Conservation (phyloP, 2,113 vertebrate genomes). For the Numenius arquata region DNA sequence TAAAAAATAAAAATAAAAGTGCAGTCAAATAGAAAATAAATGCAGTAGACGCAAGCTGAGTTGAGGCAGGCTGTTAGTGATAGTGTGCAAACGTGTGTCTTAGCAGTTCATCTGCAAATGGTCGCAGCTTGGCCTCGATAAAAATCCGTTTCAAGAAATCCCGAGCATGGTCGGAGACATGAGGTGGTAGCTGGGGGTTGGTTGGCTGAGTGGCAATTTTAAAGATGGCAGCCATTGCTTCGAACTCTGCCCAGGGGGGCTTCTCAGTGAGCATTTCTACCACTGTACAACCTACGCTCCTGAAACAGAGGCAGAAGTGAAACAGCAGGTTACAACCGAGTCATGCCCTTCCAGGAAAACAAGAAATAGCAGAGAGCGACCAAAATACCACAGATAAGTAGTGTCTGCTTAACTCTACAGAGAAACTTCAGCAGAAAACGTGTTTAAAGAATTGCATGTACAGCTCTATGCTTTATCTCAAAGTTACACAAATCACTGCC, state of each 20-base stretch:
- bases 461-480: neutral
- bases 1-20: constrained; percentile 78
- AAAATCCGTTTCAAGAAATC: constrained; percentile 98
- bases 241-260: constrained; percentile 96
- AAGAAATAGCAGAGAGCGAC: neutral
- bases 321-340: constrained; percentile 25
- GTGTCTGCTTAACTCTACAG: neutral
- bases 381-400: neutral
- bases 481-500: neutral
- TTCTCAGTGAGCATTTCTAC: constrained; percentile 99
- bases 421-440: neutral
- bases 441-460: rapidly evolving
- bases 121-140: constrained; percentile 93
- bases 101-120: constrained; percentile 92
- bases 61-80: constrained; percentile 77
- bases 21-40: constrained; percentile 81
- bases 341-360: neutral
- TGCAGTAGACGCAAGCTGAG: constrained; percentile 61
- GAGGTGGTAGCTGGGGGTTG: constrained; percentile 90
- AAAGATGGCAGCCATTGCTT: constrained; percentile 99
- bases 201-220: constrained; percentile 99
- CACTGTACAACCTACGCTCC: constrained; percentile 97
- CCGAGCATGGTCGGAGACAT: constrained; percentile 93
- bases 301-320: constrained; percentile 64
- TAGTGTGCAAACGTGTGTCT: constrained; percentile 97